Base-by-base conservation (phyloP, 1,140 invertebrate species). In the Drosophila chauvacae region DNA sequence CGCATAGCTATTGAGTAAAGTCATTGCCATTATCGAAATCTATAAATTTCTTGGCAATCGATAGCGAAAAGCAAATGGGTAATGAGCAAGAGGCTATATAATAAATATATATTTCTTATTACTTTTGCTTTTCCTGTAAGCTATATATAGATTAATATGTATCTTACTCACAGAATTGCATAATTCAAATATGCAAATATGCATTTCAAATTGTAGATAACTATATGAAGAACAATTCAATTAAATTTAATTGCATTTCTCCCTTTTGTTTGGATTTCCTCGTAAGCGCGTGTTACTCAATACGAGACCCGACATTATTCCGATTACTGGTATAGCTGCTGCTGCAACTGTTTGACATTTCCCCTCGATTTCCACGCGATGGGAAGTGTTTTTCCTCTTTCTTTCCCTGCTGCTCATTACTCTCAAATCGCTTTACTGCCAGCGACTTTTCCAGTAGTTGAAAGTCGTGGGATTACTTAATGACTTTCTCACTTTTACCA, bases 381-480 rank as follows among this genome's bases (percentile, higher is more conserved):
- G 50, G 68, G 68, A 71, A 72, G 68, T 72, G 62, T 59, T 57
- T 71, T 70, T 37, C 61, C 41, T 57, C 20, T 33, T 39, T 55
- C 33, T 55, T 51, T 69, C 33, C 26, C 58, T 41, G 60, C 39
- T 47, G 60, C 39, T 47, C 68, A 71, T 71, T 71, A 71, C 68
- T 42, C 69, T 50, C 44, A 71, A 41, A 58, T 48, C 26, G 33
- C 44, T 35, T 50, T 42, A 26, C 68, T 58, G 68, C 68, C 53
- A 56, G 51, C 44, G 69, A 71, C 66, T 71, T 72, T 72, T 71
- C 66, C 69, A 72, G 69, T 72, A 71, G 69, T 71, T 72, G 69
- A 72, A 72, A 72, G 69, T 72, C 66, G 69, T 72, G 69, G 69
- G 69, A 72, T 72, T 72, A 72, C 70, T 72, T 72, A 72, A 72